Evolutionary conservation across 2,797 vertebrate genomes (phyloP).

Genomic region (Paguma larvata): DNA sequence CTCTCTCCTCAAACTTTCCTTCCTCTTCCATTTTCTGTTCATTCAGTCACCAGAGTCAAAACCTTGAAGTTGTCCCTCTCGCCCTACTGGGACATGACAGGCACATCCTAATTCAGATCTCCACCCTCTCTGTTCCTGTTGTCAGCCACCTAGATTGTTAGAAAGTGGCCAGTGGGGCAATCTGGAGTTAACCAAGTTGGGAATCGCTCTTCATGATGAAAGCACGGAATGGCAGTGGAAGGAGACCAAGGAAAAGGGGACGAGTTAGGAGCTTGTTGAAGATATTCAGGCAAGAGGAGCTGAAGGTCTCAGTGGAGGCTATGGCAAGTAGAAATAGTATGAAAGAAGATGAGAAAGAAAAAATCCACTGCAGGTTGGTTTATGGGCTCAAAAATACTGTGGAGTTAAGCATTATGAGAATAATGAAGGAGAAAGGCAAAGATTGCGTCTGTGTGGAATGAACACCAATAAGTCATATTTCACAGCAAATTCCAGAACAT

Average conservation of each 20-base stretch:
- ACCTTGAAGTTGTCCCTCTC: rapidly evolving
- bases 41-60: not conserved
- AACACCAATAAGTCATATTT: not conserved
- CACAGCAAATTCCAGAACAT: not conserved
- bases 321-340: not conserved
- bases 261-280: rapidly evolving
- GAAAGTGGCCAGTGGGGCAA: not conserved
- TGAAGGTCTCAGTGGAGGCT: not conserved
- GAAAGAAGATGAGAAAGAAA: not conserved
- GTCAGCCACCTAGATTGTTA: rapidly evolving
- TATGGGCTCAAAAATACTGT: not conserved
- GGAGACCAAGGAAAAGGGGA: rapidly evolving
- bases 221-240: not conserved
- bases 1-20: not conserved
- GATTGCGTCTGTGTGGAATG: rapidly evolving
- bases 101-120: not conserved
- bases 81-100: not conserved
- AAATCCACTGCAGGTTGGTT: not conserved
- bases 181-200: not conserved
- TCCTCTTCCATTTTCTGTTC: not conserved
- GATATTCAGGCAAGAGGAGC: rapidly evolving
- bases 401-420: not conserved
- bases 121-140: not conserved
- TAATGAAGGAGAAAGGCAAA: not conserved
- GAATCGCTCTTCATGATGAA: not conserved